phyloP scores from a whole-genome alignment of 2,888 invertebrate species.

The Drosophila picticornis region DNA sequence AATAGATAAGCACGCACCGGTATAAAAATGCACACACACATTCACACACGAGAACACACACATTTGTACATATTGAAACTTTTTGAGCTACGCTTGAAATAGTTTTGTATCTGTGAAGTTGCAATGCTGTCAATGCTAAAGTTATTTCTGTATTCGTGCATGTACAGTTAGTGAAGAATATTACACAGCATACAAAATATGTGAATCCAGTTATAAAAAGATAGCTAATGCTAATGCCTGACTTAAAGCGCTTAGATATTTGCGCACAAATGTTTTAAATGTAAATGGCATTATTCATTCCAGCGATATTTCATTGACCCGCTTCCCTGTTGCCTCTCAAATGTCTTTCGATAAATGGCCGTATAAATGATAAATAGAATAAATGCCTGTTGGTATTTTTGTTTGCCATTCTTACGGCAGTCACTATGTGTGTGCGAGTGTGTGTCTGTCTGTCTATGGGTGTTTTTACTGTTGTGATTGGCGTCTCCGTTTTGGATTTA shows the following conservation, averaged over 20 bases:
- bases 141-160: slow-evolving; percentile 42
- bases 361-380: slow-evolving; percentile 82
- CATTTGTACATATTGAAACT: slow-evolving; percentile 73
- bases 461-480: slow-evolving; percentile 49
- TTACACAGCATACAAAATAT: slow-evolving; percentile 2
- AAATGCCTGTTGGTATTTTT: slow-evolving; percentile 70
- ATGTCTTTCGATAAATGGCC: slow-evolving; percentile 76
- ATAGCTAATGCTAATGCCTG: slow-evolving; percentile 33
- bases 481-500: slow-evolving; percentile 63
- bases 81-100: slow-evolving; percentile 66
- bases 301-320: slow-evolving; percentile 55
- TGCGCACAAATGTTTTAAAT: slow-evolving; percentile 68
- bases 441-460: slow-evolving; percentile 6
- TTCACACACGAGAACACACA: slow-evolving; percentile 6
- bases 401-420: slow-evolving; percentile 51
- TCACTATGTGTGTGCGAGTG: slow-evolving; percentile 25
- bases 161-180: slow-evolving; percentile 20
- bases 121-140: slow-evolving; percentile 47
- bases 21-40: slow-evolving; percentile 23
- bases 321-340: slow-evolving; percentile 48
- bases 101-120: slow-evolving; percentile 66
- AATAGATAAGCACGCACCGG: slow-evolving; percentile 42
- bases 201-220: slow-evolving; percentile 10
- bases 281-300: slow-evolving; percentile 71
- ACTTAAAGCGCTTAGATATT: slow-evolving; percentile 60